A percentile compares a stretch with the other conserved stretches of the same genome.
Evolutionary conservation across 1,140 invertebrate genomes (phyloP).

Genomic region (Leptoteleia sp.): DNA sequence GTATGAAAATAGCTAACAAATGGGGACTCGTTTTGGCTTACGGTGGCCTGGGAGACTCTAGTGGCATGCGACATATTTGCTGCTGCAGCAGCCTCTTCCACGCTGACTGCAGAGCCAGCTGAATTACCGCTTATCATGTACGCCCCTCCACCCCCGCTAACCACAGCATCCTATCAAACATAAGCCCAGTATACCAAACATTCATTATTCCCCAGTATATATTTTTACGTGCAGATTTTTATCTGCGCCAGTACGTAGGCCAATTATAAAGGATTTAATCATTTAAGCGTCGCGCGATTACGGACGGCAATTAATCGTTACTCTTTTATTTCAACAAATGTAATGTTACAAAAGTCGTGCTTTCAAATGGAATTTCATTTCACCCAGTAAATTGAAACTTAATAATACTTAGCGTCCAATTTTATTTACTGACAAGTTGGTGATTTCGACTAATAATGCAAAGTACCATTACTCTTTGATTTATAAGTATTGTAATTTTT

Average conservation of each 20-base stretch:
- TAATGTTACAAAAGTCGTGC: too few species aligned
- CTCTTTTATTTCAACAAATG: too few species aligned
- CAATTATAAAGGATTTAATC: constrained; percentile 24
- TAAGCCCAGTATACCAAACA: constrained; percentile 79
- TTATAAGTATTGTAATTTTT: too few species aligned
- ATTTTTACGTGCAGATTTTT: constrained; percentile 31
- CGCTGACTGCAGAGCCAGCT: constrained; percentile 82
- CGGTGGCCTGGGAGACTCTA: constrained; percentile 93
- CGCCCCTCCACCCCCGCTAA: constrained; percentile 83
- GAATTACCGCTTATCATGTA: constrained; percentile 85
- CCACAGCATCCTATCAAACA: constrained; percentile 80
- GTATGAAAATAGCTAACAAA: constrained; percentile 76
- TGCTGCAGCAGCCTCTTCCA: constrained; percentile 82
- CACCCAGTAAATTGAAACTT: too few species aligned
- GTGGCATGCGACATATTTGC: constrained; percentile 90
- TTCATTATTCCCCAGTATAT: constrained; percentile 72
- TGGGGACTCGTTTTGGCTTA: constrained; percentile 83
- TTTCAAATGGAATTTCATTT: too few species aligned
- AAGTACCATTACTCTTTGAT: too few species aligned
- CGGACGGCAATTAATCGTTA: neutral
- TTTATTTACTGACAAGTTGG: constrained; percentile 5
- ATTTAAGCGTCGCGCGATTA: constrained; percentile 1
- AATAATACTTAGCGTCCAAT: neutral
- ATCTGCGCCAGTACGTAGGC: constrained; percentile 18
- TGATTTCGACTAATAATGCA: too few species aligned